phyloP scores from a whole-genome alignment of 2,888 invertebrate genomes.

The Cryptocephalus moraei region DNA sequence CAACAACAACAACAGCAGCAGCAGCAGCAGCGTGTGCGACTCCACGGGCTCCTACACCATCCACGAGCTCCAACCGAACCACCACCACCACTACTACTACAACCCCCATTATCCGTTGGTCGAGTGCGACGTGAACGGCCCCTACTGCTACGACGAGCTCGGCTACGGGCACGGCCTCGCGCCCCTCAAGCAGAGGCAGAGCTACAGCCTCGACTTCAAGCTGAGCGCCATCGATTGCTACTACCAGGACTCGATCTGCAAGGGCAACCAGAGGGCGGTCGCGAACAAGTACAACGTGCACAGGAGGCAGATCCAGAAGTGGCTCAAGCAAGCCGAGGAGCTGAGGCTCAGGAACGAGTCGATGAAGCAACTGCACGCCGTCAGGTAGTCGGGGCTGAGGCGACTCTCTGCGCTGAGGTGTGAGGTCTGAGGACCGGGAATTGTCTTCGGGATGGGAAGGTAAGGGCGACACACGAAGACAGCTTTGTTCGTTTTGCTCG shows the following conservation, averaged over 20 bases:
- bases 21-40: slow-evolving; percentile 18
- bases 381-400: slow-evolving; percentile 21
- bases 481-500: no score
- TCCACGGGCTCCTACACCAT: slow-evolving; percentile 26
- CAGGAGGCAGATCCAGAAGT: slow-evolving; percentile 44
- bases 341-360: slow-evolving; percentile 30
- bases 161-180: slow-evolving; percentile 11
- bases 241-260: slow-evolving; percentile 41
- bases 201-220: slow-evolving; percentile 45
- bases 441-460: no score
- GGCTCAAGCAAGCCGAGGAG: slow-evolving; percentile 45
- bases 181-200: slow-evolving; percentile 32
- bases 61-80: slow-evolving; percentile 37
- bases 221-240: slow-evolving; percentile 45
- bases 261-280: slow-evolving; percentile 40
- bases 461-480: no score
- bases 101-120: slow-evolving; percentile 24
- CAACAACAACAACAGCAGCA: slow-evolving; percentile 25
- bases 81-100: slow-evolving; percentile 40
- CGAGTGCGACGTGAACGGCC: slow-evolving; percentile 12
- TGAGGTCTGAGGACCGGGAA: no score
- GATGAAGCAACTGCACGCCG: slow-evolving; percentile 28
- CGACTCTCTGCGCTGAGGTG: no score
- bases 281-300: slow-evolving; percentile 41
- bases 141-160: slow-evolving; percentile 21